Percentiles rank a stretch among this genome's conserved stretches.
Conservation (phyloP, 1,140 invertebrate genomes). For the Dryas iulia region DNA sequence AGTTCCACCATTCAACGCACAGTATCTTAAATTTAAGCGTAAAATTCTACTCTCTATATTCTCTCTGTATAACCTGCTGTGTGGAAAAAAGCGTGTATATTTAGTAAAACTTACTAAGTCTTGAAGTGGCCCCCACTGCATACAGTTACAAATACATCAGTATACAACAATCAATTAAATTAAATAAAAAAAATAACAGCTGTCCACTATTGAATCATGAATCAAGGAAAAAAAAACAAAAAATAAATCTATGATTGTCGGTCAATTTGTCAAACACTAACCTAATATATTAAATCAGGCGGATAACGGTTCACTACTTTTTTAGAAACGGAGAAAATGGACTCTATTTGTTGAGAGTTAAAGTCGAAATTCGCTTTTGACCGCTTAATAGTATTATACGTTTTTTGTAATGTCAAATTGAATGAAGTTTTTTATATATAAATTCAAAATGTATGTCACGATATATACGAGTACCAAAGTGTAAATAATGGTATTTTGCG, state of each 20-base stretch:
- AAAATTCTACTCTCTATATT: neutral
- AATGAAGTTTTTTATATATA: conserved; percentile 26
- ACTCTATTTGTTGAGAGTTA: neutral
- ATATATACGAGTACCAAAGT: neutral
- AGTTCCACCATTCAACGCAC: neutral
- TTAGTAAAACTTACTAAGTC: too few species aligned
- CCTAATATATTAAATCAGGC: conserved; percentile 34
- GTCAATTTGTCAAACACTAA: conserved; percentile 36
- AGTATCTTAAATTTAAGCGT: neutral
- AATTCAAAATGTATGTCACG: conserved; percentile 31
- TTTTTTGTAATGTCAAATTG: conserved; percentile 30
- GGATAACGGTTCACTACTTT: conserved; percentile 25
- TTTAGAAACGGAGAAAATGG: neutral
- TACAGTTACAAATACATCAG: neutral
- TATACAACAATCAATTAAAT: neutral
- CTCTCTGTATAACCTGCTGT: neutral
- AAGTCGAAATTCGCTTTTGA: neutral
- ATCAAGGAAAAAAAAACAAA: neutral
- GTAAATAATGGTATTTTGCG: too few species aligned
- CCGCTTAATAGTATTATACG: neutral
- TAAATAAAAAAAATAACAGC: neutral
- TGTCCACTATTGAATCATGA: neutral
- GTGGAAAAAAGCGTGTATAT: neutral
- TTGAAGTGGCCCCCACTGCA: too few species aligned
- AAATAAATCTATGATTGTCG: conserved; percentile 25